Evolutionary conservation across 1,140 invertebrate species (phyloP).

Genomic region (Papilio glaucus): DNA sequence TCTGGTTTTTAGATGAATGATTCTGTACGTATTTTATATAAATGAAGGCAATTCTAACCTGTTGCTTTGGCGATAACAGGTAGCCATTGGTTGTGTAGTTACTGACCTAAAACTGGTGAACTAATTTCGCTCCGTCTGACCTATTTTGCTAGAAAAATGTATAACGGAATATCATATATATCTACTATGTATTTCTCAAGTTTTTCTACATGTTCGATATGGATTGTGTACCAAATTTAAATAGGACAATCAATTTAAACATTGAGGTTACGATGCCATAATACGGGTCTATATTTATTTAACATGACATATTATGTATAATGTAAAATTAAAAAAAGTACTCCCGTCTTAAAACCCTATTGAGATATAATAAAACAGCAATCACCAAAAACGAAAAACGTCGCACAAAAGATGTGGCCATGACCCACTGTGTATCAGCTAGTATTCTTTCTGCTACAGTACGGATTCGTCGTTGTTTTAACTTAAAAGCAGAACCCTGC

Average conservation of each 20-base stretch:
- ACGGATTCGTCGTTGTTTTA: too few relatives aligned
- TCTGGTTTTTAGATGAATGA: not conserved
- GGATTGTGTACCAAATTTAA: not conserved
- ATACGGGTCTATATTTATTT: too few relatives aligned
- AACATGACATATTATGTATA: too few relatives aligned
- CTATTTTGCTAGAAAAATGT: constrained; percentile 24
- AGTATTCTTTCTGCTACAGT: too few relatives aligned
- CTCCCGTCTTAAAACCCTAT: not conserved
- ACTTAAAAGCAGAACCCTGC: too few relatives aligned
- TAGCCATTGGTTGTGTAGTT: constrained; percentile 36
- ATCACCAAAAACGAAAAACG: too few relatives aligned
- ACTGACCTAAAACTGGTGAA: constrained; percentile 50
- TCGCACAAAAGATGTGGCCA: too few relatives aligned
- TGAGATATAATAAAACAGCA: not conserved
- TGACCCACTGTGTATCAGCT: too few relatives aligned
- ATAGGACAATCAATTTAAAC: not conserved
- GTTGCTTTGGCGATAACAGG: constrained; percentile 34
- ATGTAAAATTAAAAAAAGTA: too few relatives aligned
- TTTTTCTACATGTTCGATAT: not conserved
- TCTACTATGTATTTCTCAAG: not conserved
- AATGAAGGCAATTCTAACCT: constrained; percentile 25
- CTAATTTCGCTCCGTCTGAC: constrained; percentile 41
- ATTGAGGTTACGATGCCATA: too few relatives aligned
- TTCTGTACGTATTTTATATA: constrained; percentile 5
- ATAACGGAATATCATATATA: not conserved